Evolutionary conservation across 2,797 vertebrate species (phyloP).

Genomic region (Poecilia wingei): DNA sequence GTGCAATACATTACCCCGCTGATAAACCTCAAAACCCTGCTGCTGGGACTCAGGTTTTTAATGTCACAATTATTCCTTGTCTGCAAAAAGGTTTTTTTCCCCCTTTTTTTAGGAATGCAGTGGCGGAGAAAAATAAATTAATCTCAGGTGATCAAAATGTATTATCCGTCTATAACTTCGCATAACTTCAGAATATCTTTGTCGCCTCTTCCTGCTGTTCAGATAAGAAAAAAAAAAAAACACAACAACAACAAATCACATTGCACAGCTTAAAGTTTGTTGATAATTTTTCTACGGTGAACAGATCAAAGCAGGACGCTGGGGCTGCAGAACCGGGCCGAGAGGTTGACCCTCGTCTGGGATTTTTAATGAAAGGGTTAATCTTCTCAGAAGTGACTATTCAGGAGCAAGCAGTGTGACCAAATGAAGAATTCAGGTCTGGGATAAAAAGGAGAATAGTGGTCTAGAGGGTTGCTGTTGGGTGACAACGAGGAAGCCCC

Average conservation of each 20-base stretch:
- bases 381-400: constrained; percentile 99
- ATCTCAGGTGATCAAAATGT: constrained; percentile 81
- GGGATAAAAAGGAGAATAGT: constrained; percentile 83
- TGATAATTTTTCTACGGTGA: constrained; percentile 97
- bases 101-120: constrained; percentile 69
- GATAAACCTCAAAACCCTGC: constrained; percentile 78
- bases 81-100: constrained; percentile 76
- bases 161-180: constrained; percentile 77
- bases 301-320: constrained; percentile 93
- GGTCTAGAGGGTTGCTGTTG: constrained; percentile 75
- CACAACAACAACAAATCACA: constrained; percentile 90
- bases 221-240: constrained; percentile 85
- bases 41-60: constrained; percentile 84
- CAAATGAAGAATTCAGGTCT: constrained; percentile 95
- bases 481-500: constrained; percentile 88
- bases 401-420: constrained; percentile 98
- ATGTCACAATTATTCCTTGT: constrained; percentile 90
- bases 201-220: constrained; percentile 78
- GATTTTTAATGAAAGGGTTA: constrained; percentile 99
- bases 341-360: constrained; percentile 94
- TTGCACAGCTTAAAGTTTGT: constrained; percentile 96
- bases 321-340: constrained; percentile 88
- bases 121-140: constrained; percentile 54
- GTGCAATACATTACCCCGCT: constrained; percentile 80
- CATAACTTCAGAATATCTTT: constrained; percentile 62